phyloP scores from a whole-genome alignment of 2,113 vertebrate species.

The Heteronetta atricapilla region DNA sequence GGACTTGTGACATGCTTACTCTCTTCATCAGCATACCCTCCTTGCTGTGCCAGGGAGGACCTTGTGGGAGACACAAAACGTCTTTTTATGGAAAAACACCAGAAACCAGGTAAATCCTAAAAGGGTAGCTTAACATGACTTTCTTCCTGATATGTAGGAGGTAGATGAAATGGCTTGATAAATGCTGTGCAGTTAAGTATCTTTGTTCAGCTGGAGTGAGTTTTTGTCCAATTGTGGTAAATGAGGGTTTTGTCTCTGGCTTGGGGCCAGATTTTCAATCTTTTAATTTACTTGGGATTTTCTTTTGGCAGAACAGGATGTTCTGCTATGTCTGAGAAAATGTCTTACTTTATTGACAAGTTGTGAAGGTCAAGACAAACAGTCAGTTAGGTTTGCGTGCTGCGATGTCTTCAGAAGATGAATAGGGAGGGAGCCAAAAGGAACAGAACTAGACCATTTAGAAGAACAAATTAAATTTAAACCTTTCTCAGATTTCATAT shows the following conservation, averaged over 20 bases:
- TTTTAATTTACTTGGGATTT: constrained; percentile 59
- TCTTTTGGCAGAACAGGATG: constrained; percentile 29
- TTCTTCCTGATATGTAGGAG: background rate
- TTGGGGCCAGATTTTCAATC: constrained; percentile 27
- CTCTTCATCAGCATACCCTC: background rate
- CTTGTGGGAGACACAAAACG: background rate
- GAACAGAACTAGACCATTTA: background rate
- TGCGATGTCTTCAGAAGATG: background rate
- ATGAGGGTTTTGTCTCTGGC: constrained; percentile 23
- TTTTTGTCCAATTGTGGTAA: background rate
- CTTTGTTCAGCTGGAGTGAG: background rate
- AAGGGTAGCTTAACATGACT: background rate
- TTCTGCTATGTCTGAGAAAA: constrained; percentile 45
- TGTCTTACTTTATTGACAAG: constrained; percentile 53
- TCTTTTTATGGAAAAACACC: background rate
- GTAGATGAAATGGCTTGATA: background rate
- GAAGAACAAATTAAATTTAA: background rate
- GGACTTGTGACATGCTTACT: background rate
- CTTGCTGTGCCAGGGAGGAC: background rate
- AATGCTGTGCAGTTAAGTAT: background rate
- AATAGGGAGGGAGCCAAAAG: background rate
- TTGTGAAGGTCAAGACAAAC: constrained; percentile 50
- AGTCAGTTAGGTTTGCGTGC: background rate
- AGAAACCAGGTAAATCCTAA: background rate
- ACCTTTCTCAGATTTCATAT: background rate